Conservation (phyloP, 2,888 invertebrate species). For the Trypoxylon attenuatum region DNA sequence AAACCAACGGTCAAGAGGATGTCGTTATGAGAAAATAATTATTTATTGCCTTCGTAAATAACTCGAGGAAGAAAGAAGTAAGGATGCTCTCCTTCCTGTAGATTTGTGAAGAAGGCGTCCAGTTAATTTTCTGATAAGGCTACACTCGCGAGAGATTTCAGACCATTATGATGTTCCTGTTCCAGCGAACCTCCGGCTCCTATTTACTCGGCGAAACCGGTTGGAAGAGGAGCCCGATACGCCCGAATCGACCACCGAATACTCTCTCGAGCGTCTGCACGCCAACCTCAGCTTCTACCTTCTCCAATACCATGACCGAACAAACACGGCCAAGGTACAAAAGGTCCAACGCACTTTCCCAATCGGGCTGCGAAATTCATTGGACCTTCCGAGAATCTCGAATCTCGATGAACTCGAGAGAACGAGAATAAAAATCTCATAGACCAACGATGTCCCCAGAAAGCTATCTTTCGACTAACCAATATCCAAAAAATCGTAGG, state of each 20-base stretch:
- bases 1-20: too few species aligned
- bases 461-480: too few species aligned
- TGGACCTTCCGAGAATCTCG: too few species aligned
- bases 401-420: too few species aligned
- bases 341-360: background rate
- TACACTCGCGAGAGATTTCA: background rate
- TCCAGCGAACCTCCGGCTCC: background rate
- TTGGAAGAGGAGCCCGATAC: slow-evolving; percentile 15
- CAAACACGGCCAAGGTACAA: background rate
- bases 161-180: background rate
- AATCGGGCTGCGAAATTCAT: too few species aligned
- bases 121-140: background rate
- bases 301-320: background rate
- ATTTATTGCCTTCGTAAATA: background rate
- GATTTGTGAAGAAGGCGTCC: background rate
- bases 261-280: slow-evolving; percentile 10
- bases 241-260: slow-evolving; percentile 7
- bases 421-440: too few species aligned
- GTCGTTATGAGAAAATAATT: background rate
- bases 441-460: too few species aligned
- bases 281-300: background rate
- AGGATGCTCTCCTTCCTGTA: background rate
- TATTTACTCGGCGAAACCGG: slow-evolving; percentile 18
- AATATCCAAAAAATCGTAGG: too few species aligned
- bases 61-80: background rate